Conservation (phyloP, 2,888 invertebrate species). For the Drosophila sordidula region DNA sequence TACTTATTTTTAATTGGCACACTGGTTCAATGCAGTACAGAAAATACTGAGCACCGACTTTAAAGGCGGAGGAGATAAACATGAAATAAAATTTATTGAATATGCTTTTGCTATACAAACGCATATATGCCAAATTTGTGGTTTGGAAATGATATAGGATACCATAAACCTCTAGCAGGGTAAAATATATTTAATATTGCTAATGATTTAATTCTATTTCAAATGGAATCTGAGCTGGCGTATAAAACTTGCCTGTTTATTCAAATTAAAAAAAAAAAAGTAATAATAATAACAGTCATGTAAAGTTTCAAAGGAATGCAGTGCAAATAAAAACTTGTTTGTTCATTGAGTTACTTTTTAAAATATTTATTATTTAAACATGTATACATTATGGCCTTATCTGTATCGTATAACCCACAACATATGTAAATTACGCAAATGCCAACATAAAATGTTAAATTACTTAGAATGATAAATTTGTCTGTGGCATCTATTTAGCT, state of each 20-base stretch:
- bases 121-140: too few relatives aligned
- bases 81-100: too few relatives aligned
- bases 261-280: neutral
- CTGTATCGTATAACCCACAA: neutral
- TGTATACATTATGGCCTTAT: neutral
- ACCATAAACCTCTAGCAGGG: too few relatives aligned
- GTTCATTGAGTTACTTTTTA: neutral
- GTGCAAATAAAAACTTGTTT: neutral
- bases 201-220: neutral
- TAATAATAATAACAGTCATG: too few relatives aligned
- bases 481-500: constrained; percentile 1
- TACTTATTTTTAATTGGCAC: too few relatives aligned
- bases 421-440: neutral
- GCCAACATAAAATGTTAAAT: neutral
- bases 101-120: too few relatives aligned
- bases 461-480: constrained; percentile 2
- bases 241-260: neutral
- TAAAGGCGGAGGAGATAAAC: too few relatives aligned
- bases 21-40: too few relatives aligned
- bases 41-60: too few relatives aligned
- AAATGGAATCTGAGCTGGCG: neutral
- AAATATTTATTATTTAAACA: neutral
- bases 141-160: neutral
- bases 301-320: neutral
- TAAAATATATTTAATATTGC: neutral